Evolutionary conservation across 1,140 invertebrate genomes (phyloP).

Genomic region (Ips nitidus): DNA sequence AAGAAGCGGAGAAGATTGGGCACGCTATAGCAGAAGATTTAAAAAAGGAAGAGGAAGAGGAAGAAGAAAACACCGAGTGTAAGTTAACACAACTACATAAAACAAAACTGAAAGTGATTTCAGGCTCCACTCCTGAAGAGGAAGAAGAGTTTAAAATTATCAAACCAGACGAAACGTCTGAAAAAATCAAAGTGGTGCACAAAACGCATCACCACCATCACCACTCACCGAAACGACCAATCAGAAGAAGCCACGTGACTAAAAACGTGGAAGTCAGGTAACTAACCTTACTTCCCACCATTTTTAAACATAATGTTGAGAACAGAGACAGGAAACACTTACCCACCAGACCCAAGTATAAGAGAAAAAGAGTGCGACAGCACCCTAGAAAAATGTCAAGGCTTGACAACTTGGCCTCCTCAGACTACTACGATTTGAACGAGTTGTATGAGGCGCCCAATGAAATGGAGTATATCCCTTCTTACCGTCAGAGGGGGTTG

Average conservation of each 20-base stretch:
- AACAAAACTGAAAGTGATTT: too few relatives aligned
- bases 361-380: slow-evolving; percentile 7
- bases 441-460: slow-evolving; percentile 8
- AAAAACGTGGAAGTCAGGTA: too few relatives aligned
- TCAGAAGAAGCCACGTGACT: too few relatives aligned
- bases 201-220: background rate
- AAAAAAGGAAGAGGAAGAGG: slow-evolving; percentile 2
- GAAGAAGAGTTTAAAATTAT: slow-evolving; percentile 12
- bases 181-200: too few relatives aligned
- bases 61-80: background rate
- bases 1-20: slow-evolving; percentile 17
- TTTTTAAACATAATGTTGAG: too few relatives aligned
- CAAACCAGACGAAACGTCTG: background rate
- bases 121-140: background rate
- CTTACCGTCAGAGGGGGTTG: slow-evolving; percentile 16
- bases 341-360: slow-evolving; percentile 11
- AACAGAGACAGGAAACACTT: slow-evolving; percentile 18
- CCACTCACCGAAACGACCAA: too few relatives aligned
- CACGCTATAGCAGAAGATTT: slow-evolving; percentile 4
- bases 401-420: too few relatives aligned
- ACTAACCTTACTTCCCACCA: too few relatives aligned
- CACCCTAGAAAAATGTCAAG: slow-evolving; percentile 11
- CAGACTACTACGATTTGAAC: background rate
- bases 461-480: slow-evolving; percentile 24
- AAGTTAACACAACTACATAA: background rate